Evolutionary conservation across 30 jellyfish, hydroid and myxozoan genomes (phyloP), one percentile per base, ranked within the genome.

Genomic region (Turritopsis dohrnii): DNA sequence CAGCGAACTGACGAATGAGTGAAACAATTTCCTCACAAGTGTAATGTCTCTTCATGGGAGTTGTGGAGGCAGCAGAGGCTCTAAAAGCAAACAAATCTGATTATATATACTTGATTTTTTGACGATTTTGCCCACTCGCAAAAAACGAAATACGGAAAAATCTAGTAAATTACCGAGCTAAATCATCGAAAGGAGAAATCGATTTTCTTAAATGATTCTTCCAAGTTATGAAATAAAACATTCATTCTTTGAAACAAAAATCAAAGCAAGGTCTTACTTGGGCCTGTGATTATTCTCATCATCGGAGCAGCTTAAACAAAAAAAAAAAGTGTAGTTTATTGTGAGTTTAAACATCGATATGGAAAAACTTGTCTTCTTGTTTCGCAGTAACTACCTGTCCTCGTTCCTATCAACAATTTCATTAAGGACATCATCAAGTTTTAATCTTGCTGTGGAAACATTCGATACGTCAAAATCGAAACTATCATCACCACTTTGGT

Each of bases 371-470:
- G n/a, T n/a, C n/a, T n/a, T n/a, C n/a, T n/a, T n/a, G n/a, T n/a
- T n/a, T n/a, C n/a, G n/a, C n/a, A n/a, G n/a, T n/a, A n/a, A n/a
- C 0, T 29, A 77, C 85, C 85, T 77, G 20, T 29, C 30, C 4
- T 71, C 87, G 54, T 22, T 80, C 65, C 53, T 80, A 26, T 80
- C 79, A 41, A 71, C 79, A 22, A 80, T 80, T 52, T 80, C 87
- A 80, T 80, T 80, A 23, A 80, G 65, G 0, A 80, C 52, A 21
- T 65, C 87, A 53, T 80, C 87, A 18, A 80, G 65, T 71, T 80
- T 80, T 1, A 54, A 65, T 54, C 87, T 7, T 17, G 87, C 87
- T 1, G 52, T 83, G 20, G 52, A 23, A 0, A 80, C 77, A 74
- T 74, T 30, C 13, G 24, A 52, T 16, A 29, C 71, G 0, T 74